phyloP scores from a whole-genome alignment of 2,797 vertebrate species.

The Amphiprion clarkii region DNA sequence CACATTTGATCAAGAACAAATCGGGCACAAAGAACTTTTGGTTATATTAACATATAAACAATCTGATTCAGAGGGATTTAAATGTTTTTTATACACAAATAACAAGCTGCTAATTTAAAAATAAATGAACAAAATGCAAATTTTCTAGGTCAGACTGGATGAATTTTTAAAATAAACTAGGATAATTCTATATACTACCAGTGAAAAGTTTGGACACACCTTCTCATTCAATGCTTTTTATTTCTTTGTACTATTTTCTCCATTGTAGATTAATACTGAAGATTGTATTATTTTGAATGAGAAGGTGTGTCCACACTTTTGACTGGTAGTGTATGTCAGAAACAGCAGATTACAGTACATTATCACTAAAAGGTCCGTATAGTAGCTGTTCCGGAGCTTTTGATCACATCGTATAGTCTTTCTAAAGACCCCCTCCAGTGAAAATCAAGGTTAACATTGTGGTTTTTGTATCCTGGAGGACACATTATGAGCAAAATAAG shows the following conservation, averaged over 20 bases:
- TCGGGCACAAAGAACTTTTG: background rate
- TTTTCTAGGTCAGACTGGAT: background rate
- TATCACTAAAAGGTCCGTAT: background rate
- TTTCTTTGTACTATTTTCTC: no score
- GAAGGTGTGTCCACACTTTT: no score
- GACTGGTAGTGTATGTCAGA: no score
- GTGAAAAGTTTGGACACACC: no score
- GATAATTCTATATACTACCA: background rate
- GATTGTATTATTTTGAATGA: no score
- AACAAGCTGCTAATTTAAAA: background rate
- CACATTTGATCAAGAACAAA: conserved; percentile 23
- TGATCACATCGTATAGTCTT: background rate
- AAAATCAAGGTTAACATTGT: no score
- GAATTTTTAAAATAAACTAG: background rate
- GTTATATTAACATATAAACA: background rate
- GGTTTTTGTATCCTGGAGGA: no score
- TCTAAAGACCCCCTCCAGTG: background rate
- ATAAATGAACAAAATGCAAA: background rate
- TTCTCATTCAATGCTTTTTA: no score
- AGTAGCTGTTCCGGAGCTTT: no score
- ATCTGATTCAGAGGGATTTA: background rate
- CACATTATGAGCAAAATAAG: no score
- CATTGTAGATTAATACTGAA: no score
- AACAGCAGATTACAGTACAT: no score
- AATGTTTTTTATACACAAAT: background rate